A percentile compares a stretch with the other conserved stretches of the same genome.
Conservation (phyloP, 53 echinoderm and acorn worm genomes). For the Holothuria scabra region DNA sequence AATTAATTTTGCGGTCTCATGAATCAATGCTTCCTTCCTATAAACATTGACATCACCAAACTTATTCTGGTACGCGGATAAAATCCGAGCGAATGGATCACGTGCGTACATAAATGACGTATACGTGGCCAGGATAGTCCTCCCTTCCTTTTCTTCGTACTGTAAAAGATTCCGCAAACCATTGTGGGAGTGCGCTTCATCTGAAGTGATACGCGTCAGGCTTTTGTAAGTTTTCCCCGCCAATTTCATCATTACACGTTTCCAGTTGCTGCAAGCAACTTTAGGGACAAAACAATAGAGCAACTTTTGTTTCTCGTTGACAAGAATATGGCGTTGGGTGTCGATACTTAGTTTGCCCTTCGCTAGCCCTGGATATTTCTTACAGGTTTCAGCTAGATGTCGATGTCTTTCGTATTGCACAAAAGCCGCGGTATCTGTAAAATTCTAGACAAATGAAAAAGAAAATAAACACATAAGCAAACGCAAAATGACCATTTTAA, state of each 20-base stretch:
- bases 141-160: constrained; percentile 47
- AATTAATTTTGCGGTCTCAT: constrained; percentile 73
- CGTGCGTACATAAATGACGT: constrained; percentile 79
- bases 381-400: constrained; percentile 53
- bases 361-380: constrained; percentile 59
- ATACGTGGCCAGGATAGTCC: constrained; percentile 66
- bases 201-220: constrained; percentile 54
- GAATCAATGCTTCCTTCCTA: constrained; percentile 75
- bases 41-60: constrained; percentile 70
- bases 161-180: constrained; percentile 71
- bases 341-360: constrained; percentile 56
- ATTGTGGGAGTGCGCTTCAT: constrained; percentile 82
- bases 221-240: constrained; percentile 42
- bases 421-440: constrained; percentile 57
- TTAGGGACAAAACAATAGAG: constrained; percentile 82
- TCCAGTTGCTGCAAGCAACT: constrained; percentile 90
- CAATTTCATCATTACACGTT: constrained; percentile 78
- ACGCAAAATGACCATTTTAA: too few relatives aligned
- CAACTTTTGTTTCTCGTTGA: constrained; percentile 73
- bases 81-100: constrained; percentile 78
- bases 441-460: constrained; percentile 13
- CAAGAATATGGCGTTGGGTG: constrained; percentile 85
- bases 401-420: constrained; percentile 62
- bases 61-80: constrained; percentile 67
- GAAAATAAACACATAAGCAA: too few relatives aligned